Evolutionary conservation across 1,140 invertebrate genomes (phyloP).

Genomic region (Drosophila tsacasi): DNA sequence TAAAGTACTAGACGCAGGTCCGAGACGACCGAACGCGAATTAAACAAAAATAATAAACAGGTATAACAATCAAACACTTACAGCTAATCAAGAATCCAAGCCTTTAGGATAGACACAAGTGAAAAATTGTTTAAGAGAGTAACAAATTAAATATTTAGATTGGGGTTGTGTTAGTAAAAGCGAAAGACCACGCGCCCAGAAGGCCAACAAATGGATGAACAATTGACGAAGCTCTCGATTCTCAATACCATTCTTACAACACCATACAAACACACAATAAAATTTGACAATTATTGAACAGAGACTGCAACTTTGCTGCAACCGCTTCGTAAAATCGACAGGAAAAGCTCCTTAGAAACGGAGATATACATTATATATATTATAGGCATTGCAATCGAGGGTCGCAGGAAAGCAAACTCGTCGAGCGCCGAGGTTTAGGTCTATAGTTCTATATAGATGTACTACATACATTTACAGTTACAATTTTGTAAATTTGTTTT

Average conservation of each 20-base stretch:
- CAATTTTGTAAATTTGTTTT: slow-evolving; percentile 57
- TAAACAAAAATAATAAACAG: slow-evolving; percentile 67
- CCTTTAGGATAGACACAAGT: slow-evolving; percentile 27
- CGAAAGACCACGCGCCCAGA: slow-evolving; percentile 5
- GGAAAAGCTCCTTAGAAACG: slow-evolving; percentile 29
- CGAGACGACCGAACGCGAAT: slow-evolving; percentile 7
- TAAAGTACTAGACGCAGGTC: slow-evolving; percentile 36
- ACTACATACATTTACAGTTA: slow-evolving; percentile 53
- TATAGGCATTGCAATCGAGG: slow-evolving; percentile 19
- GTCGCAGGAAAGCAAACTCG: slow-evolving; percentile 39
- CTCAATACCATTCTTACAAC: slow-evolving; percentile 36
- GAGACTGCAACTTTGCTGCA: slow-evolving; percentile 33
- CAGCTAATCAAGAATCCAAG: slow-evolving; percentile 55
- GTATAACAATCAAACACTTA: slow-evolving; percentile 82
- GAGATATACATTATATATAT: not conserved
- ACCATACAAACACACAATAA: slow-evolving; percentile 42
- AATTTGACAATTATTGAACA: slow-evolving; percentile 37
- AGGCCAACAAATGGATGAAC: slow-evolving; percentile 14
- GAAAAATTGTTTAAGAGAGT: slow-evolving; percentile 3
- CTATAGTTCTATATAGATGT: slow-evolving; percentile 25
- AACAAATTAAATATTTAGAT: slow-evolving; percentile 21
- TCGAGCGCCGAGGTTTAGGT: slow-evolving; percentile 24
- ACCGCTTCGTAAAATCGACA: slow-evolving; percentile 23
- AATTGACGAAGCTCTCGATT: slow-evolving; percentile 35
- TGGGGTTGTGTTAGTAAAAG: slow-evolving; percentile 58